Evolutionary conservation across 1,140 invertebrate genomes (phyloP), one percentile per base, ranked within the genome.

Genomic region (Psix sp.): DNA sequence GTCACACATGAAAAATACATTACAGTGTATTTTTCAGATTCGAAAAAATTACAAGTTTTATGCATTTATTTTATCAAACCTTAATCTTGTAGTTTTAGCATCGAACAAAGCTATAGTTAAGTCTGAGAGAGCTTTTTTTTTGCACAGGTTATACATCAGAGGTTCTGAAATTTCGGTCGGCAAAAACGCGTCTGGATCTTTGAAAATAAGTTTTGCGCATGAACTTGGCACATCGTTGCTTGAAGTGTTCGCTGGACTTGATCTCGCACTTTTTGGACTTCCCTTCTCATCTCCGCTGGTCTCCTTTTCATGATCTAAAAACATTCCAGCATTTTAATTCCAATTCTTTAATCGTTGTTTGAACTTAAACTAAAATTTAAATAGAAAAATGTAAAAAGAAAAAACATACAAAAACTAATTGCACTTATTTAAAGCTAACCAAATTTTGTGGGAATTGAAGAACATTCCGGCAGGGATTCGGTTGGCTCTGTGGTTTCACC

Each of bases 161-260:
- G 89, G 89, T 74, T 94, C 92, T 1, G 92, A 92, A 31, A 94
- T 84, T 78, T 91, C 89, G 24, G 89, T 87, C 67, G 91, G 92
- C 48, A 93, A 88, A 86, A 90, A 93, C 7, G 90, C 87, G 74
- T 93, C 91, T 3, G 86, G 84, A 80, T 92, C 89, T 77, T 88
- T 90, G 79, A 93, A 92, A 52, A 86, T 86, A 51, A 91, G 86
- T 68, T 88, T 89, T 17, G 83, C 81, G 3, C 74, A 77, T 3
- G 76, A 78, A 56, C 73, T 79, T 65, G 70, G 67, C 71, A 71
- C 45, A 76, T 84, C 79, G 21, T 63, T 79, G 45, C 59, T 78
- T 14, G 77, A 68, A 43, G 68, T 57, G 54, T 67, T 79, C 33
- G 63, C 68, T 51, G 68, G 39, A 48, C 63, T 46, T 46, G 77